Evolutionary conservation across 2,888 invertebrate species (phyloP).

Genomic region (Oscheius sp.): DNA sequence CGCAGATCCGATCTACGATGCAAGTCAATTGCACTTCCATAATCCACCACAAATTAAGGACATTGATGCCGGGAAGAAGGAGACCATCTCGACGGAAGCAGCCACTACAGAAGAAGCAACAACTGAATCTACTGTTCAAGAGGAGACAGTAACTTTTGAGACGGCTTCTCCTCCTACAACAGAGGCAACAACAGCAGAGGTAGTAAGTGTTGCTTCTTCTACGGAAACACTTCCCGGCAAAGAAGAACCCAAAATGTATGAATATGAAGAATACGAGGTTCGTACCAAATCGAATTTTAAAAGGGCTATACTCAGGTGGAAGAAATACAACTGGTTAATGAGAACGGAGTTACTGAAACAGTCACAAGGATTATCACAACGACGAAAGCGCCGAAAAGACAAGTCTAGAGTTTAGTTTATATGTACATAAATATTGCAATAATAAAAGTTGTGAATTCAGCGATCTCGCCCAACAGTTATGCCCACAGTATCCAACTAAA

Average conservation of each 20-base stretch:
- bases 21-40: neutral
- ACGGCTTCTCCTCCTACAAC: neutral
- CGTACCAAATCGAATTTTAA: neutral
- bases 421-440: neutral
- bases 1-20: constrained; percentile 25
- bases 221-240: neutral
- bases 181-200: neutral
- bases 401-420: neutral
- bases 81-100: neutral
- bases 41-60: neutral
- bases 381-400: constrained; percentile 19
- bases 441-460: neutral
- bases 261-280: constrained; percentile 33
- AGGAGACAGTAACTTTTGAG: neutral
- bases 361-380: constrained; percentile 29
- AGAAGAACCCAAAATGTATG: constrained; percentile 18
- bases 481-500: too few species aligned
- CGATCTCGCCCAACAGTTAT: too few species aligned
- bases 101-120: neutral
- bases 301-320: constrained; percentile 10
- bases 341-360: constrained; percentile 25
- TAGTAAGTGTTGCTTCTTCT: neutral
- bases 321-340: constrained; percentile 18
- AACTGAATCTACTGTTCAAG: neutral
- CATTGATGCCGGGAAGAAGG: constrained; percentile 1